Base-by-base conservation (phyloP, 2,888 invertebrate genomes). In the Drosophila histrio region DNA sequence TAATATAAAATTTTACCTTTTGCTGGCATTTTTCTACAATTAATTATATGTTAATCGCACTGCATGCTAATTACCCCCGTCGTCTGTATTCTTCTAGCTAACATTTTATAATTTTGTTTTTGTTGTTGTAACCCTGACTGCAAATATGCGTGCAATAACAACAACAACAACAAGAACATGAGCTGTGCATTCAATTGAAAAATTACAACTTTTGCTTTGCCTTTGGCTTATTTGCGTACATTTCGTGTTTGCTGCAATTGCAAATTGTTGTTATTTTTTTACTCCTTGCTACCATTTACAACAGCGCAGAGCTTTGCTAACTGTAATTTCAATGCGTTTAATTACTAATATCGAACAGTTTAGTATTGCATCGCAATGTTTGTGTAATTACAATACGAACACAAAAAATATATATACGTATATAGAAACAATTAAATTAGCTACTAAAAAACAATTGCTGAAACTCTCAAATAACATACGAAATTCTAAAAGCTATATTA, bases 1-100 rank as follows among this genome's bases (percentile, higher is more conserved):
- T 64, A 78, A 70, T 67, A 69, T 62, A 50, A 62, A 26, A 64
- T 69, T 75, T 63, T 59, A 57, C 65, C 36, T 65, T 63, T 57
- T 53, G 47, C 62, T 63, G 74, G 61, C 30, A 64, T 74, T 72
- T 68, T 80, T 63, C 61, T 72, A 69, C 87, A 89, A 89, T 86
- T 86, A 86, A 86, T 89, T 86, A 88, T 89, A 86, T 89, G 89
- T 89, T 86, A 86, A 86, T 86, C 89, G 88, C 80, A 74, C 49
- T 79, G 86, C 89, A 89, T 89, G 89, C 89, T 86, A 87, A 86
- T 89, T 89, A 86, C 57, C 70, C 84, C 61, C 63, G 34, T 72
- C 56, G 49, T 62, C 61, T 49, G 26, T n/a, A 34, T 26, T 28
- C 7, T 56, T 46, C 34, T 53, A 19, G 6, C 1, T 15, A 6